Conservation (phyloP, 2,888 invertebrate species). For the Eilema caniola region DNA sequence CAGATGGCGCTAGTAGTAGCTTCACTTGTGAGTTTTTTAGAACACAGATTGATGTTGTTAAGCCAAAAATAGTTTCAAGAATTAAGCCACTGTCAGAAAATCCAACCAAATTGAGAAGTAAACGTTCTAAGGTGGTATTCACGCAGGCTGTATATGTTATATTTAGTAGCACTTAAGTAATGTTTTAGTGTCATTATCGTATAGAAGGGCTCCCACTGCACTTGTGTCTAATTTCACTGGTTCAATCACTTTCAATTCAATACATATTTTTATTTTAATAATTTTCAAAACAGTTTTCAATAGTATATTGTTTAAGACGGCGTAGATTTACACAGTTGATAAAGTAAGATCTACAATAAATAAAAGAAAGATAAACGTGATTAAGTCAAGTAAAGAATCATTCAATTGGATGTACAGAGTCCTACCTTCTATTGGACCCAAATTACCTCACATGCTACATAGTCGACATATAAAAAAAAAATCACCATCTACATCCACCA, state of each 20-base stretch:
- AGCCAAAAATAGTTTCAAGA: slow-evolving; percentile 15
- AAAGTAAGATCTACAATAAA: neutral
- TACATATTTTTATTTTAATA: slow-evolving; percentile 3
- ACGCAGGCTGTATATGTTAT: slow-evolving; percentile 38
- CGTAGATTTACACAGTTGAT: neutral
- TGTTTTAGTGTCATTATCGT: slow-evolving; percentile 52
- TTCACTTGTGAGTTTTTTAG: slow-evolving; percentile 27
- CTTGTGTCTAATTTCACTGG: neutral
- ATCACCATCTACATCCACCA: no score
- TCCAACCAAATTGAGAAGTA: slow-evolving; percentile 38
- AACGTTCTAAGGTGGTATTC: slow-evolving; percentile 50
- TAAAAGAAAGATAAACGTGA: neutral
- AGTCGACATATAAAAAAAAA: no score
- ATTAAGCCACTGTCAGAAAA: slow-evolving; percentile 49
- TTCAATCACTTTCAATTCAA: slow-evolving; percentile 16
- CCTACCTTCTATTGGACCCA: no score
- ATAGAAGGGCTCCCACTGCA: slow-evolving; percentile 23
- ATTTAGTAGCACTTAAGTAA: slow-evolving; percentile 44
- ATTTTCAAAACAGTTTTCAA: neutral
- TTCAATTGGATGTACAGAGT: no score
- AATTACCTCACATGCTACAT: no score
- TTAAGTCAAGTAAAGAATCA: no score
- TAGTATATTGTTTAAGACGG: neutral
- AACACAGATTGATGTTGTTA: slow-evolving; percentile 31
- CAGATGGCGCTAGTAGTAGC: slow-evolving; percentile 19